Conservation (phyloP, 1,140 invertebrate species). For the Apis laboriosa region DNA sequence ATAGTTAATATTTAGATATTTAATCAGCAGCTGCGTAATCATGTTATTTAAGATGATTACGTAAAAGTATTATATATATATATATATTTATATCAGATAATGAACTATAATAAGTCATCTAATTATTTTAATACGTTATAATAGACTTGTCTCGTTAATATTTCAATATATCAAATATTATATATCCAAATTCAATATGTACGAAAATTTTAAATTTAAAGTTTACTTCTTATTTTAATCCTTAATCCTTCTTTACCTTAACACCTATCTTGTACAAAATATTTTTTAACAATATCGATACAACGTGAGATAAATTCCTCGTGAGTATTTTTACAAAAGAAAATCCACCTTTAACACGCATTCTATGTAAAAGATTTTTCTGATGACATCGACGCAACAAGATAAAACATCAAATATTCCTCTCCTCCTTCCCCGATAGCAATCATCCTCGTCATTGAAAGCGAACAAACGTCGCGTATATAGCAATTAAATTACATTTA, state of each 20-base stretch:
- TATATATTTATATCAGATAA: too few species aligned
- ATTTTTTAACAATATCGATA: too few species aligned
- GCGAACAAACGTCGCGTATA: slow-evolving; percentile 32
- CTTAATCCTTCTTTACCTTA: too few species aligned
- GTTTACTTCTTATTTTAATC: too few species aligned
- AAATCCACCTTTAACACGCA: not conserved
- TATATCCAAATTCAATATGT: not conserved
- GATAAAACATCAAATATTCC: slow-evolving; percentile 32
- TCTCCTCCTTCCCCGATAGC: slow-evolving; percentile 20
- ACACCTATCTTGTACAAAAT: too few species aligned
- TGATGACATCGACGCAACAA: slow-evolving; percentile 14
- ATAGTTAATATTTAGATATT: not conserved
- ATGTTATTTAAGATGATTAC: too few species aligned
- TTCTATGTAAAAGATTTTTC: slow-evolving; percentile 16
- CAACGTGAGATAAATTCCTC: too few species aligned
- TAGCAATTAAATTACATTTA: slow-evolving; percentile 52
- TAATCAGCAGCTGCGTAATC: not conserved
- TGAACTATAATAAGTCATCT: not conserved
- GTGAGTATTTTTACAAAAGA: not conserved
- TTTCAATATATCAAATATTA: not conserved
- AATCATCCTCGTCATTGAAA: slow-evolving; percentile 51
- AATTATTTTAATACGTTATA: not conserved
- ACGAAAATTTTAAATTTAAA: not conserved
- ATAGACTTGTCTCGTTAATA: not conserved
- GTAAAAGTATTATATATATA: not conserved